Conservation (phyloP, 2,113 vertebrate species). For the Saguinus midas region DNA sequence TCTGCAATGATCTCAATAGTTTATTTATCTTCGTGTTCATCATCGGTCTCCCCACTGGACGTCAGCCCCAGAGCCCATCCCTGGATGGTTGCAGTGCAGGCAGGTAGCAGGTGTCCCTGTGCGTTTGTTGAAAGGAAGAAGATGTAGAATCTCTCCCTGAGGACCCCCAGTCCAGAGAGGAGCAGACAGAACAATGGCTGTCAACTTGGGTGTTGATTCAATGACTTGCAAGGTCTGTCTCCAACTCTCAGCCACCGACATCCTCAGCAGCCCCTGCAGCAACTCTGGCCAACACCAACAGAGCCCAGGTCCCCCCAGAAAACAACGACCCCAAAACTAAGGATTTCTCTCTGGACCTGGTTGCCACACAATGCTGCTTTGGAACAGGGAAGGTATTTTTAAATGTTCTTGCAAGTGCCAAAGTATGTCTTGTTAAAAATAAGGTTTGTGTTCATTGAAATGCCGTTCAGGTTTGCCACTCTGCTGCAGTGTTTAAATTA, state of each 20-base stretch:
- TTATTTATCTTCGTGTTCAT: background rate
- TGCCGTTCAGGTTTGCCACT: slow-evolving; percentile 52
- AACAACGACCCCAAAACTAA: slow-evolving; percentile 17
- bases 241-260: background rate
- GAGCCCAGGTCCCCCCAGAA: background rate
- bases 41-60: background rate
- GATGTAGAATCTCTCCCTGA: background rate
- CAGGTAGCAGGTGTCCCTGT: background rate
- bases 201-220: background rate
- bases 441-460: slow-evolving; percentile 75
- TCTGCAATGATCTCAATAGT: background rate
- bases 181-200: background rate
- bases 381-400: slow-evolving; percentile 72
- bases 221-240: background rate
- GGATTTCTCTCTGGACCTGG: slow-evolving; percentile 41
- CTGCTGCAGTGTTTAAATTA: slow-evolving; percentile 70
- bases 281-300: background rate
- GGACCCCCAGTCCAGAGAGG: background rate
- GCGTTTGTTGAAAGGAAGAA: background rate
- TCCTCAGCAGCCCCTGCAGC: background rate
- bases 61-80: background rate
- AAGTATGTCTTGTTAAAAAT: slow-evolving; percentile 78
- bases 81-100: too few species aligned
- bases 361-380: slow-evolving; percentile 38
- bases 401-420: slow-evolving; percentile 75